phyloP scores from a whole-genome alignment of 2,888 invertebrate genomes.

The Camptogramma bilineatum region DNA sequence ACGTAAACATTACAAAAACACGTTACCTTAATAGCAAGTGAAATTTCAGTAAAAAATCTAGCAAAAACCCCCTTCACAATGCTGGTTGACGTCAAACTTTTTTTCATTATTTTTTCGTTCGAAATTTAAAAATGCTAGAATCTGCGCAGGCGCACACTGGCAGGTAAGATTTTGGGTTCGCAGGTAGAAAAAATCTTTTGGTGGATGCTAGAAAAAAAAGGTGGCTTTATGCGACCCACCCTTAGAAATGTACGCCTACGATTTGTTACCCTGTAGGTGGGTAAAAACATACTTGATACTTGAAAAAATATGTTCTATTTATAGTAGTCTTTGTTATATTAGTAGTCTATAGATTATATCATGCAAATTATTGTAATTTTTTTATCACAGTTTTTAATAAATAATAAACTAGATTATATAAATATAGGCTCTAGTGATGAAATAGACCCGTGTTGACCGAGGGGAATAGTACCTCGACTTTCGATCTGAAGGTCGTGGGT shows the following conservation, averaged over 20 bases:
- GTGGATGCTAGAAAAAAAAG: conserved; percentile 75
- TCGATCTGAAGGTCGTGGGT: no score
- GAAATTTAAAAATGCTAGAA: conserved; percentile 67
- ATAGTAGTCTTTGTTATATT: neutral
- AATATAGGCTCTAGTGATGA: no score
- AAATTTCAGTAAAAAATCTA: conserved; percentile 75
- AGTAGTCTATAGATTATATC: no score
- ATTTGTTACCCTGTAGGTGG: conserved; percentile 57
- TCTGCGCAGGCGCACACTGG: conserved; percentile 71
- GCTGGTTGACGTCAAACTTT: conserved; percentile 44
- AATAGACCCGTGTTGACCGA: no score
- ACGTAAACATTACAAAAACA: conserved; percentile 72
- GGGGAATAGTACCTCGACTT: no score
- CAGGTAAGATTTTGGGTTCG: conserved; percentile 80
- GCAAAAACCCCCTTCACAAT: conserved; percentile 74
- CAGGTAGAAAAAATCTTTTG: conserved; percentile 82
- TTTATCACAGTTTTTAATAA: no score
- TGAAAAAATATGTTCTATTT: conserved; percentile 4
- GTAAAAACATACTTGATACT: conserved; percentile 48
- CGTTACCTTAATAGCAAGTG: conserved; percentile 72
- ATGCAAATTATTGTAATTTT: no score
- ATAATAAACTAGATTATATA: no score
- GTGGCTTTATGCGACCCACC: conserved; percentile 80
- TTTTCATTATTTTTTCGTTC: conserved; percentile 66
- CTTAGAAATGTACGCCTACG: conserved; percentile 72